Conservation (phyloP, 2,888 invertebrate species). For the Pogonocherus hispidulus region DNA sequence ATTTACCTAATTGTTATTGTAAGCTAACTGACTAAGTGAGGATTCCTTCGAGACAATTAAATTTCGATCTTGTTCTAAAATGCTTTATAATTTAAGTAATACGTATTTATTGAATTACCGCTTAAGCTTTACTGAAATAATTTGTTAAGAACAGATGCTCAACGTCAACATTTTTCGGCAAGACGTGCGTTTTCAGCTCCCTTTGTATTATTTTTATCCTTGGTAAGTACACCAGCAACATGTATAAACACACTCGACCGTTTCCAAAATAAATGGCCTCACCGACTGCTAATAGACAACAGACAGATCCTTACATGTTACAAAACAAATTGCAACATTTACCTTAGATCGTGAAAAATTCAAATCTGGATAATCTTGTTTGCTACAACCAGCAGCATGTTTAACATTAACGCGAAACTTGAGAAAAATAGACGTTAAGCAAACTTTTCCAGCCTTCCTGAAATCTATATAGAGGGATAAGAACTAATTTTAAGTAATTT, state of each 20-base stretch:
- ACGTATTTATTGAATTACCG: no score
- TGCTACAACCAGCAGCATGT: not conserved
- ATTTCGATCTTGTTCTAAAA: no score
- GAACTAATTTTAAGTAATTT: no score
- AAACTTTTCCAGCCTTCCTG: no score
- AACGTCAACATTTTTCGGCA: not conserved
- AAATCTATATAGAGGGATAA: no score
- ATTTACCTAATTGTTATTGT: no score
- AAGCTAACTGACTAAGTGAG: no score
- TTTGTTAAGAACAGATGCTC: no score
- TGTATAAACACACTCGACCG: not conserved
- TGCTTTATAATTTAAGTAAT: no score
- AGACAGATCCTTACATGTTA: not conserved
- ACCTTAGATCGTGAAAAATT: slow-evolving; percentile 1
- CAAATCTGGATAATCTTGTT: slow-evolving; percentile 2
- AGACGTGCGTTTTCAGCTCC: not conserved
- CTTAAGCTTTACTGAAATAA: no score
- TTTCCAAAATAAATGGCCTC: slow-evolving; percentile 6
- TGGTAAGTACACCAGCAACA: not conserved
- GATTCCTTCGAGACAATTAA: no score
- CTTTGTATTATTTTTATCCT: slow-evolving; percentile 6
- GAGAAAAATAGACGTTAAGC: not conserved
- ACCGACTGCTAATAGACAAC: slow-evolving; percentile 6
- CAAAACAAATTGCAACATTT: slow-evolving; percentile 4
- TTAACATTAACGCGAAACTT: not conserved